Evolutionary conservation across 1,140 invertebrate species (phyloP).

Genomic region (Pogonomyrmex barbatus): DNA sequence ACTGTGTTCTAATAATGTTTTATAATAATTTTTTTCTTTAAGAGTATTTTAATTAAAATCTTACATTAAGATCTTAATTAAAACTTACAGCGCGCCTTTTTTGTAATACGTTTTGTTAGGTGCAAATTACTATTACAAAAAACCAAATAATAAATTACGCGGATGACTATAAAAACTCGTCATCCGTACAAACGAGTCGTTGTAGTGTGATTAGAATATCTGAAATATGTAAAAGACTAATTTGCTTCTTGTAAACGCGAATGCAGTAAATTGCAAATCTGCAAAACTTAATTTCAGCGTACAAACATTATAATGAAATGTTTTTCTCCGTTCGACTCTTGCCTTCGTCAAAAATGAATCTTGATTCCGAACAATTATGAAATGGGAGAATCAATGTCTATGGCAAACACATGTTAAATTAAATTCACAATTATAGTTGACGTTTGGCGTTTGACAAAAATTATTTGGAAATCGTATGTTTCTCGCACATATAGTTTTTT

Average conservation of each 20-base stretch:
- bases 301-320: slow-evolving; percentile 15
- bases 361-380: neutral
- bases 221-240: neutral
- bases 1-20: neutral
- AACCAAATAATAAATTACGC: neutral
- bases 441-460: neutral
- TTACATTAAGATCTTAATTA: slow-evolving; percentile 20
- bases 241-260: neutral
- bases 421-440: neutral
- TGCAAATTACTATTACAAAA: neutral
- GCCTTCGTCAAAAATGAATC: neutral
- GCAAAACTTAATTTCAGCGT: slow-evolving; percentile 13
- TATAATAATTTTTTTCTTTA: slow-evolving; percentile 1
- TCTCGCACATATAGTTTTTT: neutral
- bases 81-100: neutral
- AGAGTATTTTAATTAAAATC: slow-evolving; percentile 10
- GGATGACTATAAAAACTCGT: neutral
- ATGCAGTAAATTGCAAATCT: slow-evolving; percentile 26
- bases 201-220: neutral
- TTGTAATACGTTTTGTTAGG: neutral
- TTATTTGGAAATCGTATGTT: slow-evolving; percentile 25
- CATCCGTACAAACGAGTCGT: neutral
- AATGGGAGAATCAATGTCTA: neutral
- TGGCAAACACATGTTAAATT: neutral
- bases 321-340: slow-evolving; percentile 5